Percentiles rank a stretch among this genome's conserved stretches.
Conservation (phyloP, 2,797 vertebrate genomes). For the Cynodonichthys magdalenae region DNA sequence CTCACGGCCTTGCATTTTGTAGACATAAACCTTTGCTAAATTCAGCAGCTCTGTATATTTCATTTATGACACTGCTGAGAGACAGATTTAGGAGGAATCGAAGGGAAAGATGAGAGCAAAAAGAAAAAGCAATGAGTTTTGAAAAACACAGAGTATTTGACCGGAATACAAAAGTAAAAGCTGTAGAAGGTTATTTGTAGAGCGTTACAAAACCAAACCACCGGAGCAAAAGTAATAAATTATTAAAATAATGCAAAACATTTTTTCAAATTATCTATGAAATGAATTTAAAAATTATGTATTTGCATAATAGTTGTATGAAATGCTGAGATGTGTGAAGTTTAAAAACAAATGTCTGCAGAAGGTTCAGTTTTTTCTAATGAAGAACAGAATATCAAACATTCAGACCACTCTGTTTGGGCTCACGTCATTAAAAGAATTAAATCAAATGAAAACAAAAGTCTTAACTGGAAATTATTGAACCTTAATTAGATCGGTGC, state of each 20-base stretch:
- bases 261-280: neutral
- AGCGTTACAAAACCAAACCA: neutral
- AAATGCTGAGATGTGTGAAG: too few species aligned
- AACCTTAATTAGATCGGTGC: neutral
- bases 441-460: neutral
- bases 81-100: slow-evolving; percentile 15
- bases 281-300: too few species aligned
- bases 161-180: slow-evolving; percentile 18
- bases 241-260: neutral
- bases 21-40: slow-evolving; percentile 54
- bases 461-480: neutral
- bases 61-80: slow-evolving; percentile 48
- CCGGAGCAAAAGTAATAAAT: too few species aligned
- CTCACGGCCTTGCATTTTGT: slow-evolving; percentile 58
- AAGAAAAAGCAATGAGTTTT: slow-evolving; percentile 9
- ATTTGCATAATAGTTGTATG: neutral
- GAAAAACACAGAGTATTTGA: slow-evolving; percentile 25
- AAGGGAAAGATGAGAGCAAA: slow-evolving; percentile 20
- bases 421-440: neutral
- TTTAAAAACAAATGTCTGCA: too few species aligned
- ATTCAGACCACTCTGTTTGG: neutral
- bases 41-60: slow-evolving; percentile 51
- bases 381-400: neutral
- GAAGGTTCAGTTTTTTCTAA: neutral
- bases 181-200: neutral